Evolutionary conservation across 2,888 invertebrate species (phyloP).

Genomic region (Lapara coniferarum): DNA sequence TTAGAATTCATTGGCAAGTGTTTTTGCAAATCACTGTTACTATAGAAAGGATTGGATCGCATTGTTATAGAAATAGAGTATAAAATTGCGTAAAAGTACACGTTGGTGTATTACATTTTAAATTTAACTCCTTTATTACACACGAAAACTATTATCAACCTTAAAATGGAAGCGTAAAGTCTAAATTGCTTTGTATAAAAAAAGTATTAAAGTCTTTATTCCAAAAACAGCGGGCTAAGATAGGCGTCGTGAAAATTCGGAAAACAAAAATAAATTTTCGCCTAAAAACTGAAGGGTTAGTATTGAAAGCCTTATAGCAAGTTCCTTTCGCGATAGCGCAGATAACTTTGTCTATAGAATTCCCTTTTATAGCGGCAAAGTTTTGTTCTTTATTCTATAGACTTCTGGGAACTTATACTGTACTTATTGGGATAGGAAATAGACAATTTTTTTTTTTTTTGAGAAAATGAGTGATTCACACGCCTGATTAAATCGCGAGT

Average conservation of each 20-base stretch:
- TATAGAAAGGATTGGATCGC: neutral
- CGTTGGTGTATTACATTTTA: neutral
- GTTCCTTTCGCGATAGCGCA: neutral
- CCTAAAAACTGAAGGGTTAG: slow-evolving; percentile 8
- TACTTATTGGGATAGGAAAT: neutral
- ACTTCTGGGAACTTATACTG: slow-evolving; percentile 1
- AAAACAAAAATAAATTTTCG: slow-evolving; percentile 13
- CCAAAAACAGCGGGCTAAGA: neutral
- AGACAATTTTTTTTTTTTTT: no score
- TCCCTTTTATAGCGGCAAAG: slow-evolving; percentile 20
- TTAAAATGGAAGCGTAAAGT: neutral
- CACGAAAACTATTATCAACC: neutral
- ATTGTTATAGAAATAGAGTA: neutral
- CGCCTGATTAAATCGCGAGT: no score
- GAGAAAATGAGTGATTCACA: no score
- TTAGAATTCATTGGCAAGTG: neutral
- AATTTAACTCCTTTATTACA: no score
- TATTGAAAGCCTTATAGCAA: neutral
- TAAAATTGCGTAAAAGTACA: neutral
- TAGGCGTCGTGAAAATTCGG: slow-evolving; percentile 22
- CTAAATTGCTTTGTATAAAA: neutral
- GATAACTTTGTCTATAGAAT: slow-evolving; percentile 6
- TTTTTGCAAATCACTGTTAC: neutral
- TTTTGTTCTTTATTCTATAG: slow-evolving; percentile 15
- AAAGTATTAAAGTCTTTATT: neutral